Base-by-base conservation (phyloP, 2,888 invertebrate species). In the Erebia epiphron region DNA sequence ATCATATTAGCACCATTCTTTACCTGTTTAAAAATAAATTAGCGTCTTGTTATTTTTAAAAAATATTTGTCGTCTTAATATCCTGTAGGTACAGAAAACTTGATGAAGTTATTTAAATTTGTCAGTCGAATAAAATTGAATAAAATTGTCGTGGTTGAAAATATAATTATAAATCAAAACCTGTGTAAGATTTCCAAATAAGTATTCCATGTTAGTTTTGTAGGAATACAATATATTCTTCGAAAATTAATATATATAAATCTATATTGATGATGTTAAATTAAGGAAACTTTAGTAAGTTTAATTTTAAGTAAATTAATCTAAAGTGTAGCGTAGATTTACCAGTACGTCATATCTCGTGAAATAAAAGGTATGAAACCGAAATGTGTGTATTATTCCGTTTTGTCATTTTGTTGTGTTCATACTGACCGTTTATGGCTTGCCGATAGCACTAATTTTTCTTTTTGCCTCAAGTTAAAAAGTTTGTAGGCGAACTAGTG, bases 321-420 rank as follows among this genome's bases (percentile, higher is more conserved):
- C 18, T 43, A 13, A 62, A 21, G 46, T 43, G 3, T 43, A 60
- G 46, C 46, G 18, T 61, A 61, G 43, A 61, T 16, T 61, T 61
- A 61, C 58, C 16, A 7, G 18, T 62, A 62, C 21, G 56, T 35
- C 18, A 46, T 46, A 43, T 11, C 14, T 62, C 21, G 49, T 60
- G 16, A 18, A 62, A 49, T 49, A 62, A 49, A 62, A 62, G 62
- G 8, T 21, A 62, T 62, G 62, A 46, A 62, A 62, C 21, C 62
- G 8, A 18, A 21, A 62, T 49, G 21, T 49, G n/a, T 41, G 49
- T 62, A 21, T 62, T 62, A 62, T 62, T 62, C 9, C 46, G 46
- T 13, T 16, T 46, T 18, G 18, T 62, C 14, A 46, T 21, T 62
- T 49, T 46, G 46, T 14, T 5, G 13, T 10, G 43, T 16, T 26